Conservation (phyloP, 1,140 invertebrate species). For the Theocolax elegans region DNA sequence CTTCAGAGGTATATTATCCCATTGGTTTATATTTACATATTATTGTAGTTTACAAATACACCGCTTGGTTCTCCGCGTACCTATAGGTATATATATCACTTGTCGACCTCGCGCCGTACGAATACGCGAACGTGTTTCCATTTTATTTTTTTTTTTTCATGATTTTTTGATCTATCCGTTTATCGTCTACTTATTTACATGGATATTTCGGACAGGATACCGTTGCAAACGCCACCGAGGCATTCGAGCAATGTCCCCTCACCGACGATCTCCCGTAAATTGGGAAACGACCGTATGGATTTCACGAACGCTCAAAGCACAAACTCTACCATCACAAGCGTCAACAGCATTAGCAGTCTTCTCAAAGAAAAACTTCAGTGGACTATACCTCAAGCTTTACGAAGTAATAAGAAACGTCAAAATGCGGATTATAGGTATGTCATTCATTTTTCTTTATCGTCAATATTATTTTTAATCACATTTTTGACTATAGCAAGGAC, state of each 20-base stretch:
- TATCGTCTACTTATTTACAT: not conserved
- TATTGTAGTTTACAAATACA: too few relatives aligned
- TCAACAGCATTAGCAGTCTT: conserved; percentile 84
- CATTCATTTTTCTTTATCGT: not conserved
- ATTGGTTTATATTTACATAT: too few relatives aligned
- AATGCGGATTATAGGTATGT: conserved; percentile 63
- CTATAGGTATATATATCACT: not conserved
- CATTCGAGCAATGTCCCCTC: conserved; percentile 46
- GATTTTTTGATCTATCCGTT: not conserved
- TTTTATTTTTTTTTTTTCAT: not conserved
- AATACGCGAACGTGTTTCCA: not conserved
- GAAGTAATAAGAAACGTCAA: conserved; percentile 61
- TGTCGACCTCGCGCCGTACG: not conserved
- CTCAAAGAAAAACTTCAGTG: conserved; percentile 85
- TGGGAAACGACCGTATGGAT: conserved; percentile 52
- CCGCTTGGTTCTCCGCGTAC: not conserved
- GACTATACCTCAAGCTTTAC: conserved; percentile 61
- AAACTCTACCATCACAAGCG: conserved; percentile 81
- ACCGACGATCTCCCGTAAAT: conserved; percentile 18
- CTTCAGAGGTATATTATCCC: conserved; percentile 53
- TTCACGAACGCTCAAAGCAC: conserved; percentile 65
- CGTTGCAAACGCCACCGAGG: conserved; percentile 57
- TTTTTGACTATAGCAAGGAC: too few relatives aligned
- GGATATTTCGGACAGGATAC: conserved; percentile 52
- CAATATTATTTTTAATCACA: too few relatives aligned